Percentiles rank a stretch among this genome's conserved stretches.
These are phyloP conservation scores for Pseudopleuronectes americanus DNA, from an alignment of 2,797 vertebrate species.

Conservation along the genomic window DNA sequence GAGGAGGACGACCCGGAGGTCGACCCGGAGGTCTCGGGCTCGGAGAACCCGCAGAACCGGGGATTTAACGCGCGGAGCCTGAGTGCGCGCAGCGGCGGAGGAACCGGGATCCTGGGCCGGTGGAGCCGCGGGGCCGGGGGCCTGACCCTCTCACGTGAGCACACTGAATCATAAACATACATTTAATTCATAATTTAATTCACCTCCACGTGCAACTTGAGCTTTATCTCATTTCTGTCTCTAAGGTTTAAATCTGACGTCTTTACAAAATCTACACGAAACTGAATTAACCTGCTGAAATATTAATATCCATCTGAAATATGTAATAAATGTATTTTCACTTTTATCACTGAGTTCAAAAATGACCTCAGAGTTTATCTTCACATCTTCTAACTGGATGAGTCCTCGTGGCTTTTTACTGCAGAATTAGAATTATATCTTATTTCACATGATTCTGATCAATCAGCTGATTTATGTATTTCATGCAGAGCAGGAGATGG, in stretches of 20 bases:
- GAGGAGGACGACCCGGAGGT: conserved; percentile 86
- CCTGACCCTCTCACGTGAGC: conserved; percentile 89
- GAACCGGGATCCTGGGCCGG: conserved; percentile 48
- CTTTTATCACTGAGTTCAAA: too few relatives aligned
- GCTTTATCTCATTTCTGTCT: too few relatives aligned
- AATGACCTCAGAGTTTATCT: background rate
- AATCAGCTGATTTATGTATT: too few relatives aligned
- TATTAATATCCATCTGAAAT: accelerated
- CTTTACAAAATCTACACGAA: too few relatives aligned
- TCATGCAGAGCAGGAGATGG: too few relatives aligned
- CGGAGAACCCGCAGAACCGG: conserved; percentile 78
- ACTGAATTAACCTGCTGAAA: background rate
- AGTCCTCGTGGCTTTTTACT: too few relatives aligned
- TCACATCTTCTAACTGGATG: too few relatives aligned
- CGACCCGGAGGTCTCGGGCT: conserved; percentile 78
- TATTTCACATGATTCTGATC: too few relatives aligned
- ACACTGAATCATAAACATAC: background rate
- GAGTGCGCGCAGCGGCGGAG: conserved; percentile 64
- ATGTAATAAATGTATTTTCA: accelerated
- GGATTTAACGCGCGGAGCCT: conserved; percentile 69
- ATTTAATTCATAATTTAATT: too few relatives aligned
- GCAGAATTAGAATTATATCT: too few relatives aligned
- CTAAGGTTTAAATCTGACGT: too few relatives aligned
- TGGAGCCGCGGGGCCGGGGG: conserved; percentile 84
- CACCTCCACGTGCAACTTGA: too few relatives aligned